These are phyloP conservation scores for Tanypteryx hageni DNA, from an alignment of 2,888 invertebrate species.

Conservation along the genomic window DNA sequence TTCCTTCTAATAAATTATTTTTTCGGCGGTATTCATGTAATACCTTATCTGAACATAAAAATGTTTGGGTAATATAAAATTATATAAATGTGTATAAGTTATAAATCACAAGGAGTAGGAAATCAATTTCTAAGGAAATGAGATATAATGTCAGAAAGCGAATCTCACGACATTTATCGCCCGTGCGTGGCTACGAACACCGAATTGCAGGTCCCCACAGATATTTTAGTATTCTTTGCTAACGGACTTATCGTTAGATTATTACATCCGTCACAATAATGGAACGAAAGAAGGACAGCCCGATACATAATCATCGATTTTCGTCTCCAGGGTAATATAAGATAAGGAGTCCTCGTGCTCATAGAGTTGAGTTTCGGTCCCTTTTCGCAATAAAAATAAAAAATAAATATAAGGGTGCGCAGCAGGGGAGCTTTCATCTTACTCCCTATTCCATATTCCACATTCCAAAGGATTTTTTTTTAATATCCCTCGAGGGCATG, in stretches of 20 bases:
- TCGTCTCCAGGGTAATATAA: not conserved
- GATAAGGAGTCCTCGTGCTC: constrained; percentile 22
- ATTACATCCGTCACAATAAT: not conserved
- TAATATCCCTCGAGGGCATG: constrained; percentile 16
- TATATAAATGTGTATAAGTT: too few relatives aligned
- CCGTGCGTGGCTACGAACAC: too few relatives aligned
- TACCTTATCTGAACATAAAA: too few relatives aligned
- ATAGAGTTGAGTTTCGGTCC: not conserved
- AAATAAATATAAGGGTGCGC: constrained; percentile 24
- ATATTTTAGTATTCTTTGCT: too few relatives aligned
- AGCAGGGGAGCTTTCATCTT: constrained; percentile 44
- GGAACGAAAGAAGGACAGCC: not conserved
- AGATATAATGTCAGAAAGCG: too few relatives aligned
- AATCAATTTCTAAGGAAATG: too few relatives aligned
- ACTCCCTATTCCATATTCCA: constrained; percentile 17
- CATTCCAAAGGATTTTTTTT: constrained; percentile 39
- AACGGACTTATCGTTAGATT: not conserved
- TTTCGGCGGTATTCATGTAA: too few relatives aligned
- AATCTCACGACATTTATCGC: too few relatives aligned
- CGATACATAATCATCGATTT: constrained; percentile 46
- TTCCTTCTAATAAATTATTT: too few relatives aligned
- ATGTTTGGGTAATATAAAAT: too few relatives aligned
- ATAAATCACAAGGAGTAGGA: too few relatives aligned
- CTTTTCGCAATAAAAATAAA: constrained; percentile 38
- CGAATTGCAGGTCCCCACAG: too few relatives aligned